phyloP scores from a whole-genome alignment of 2,888 invertebrate species.

The Crepidodera aurea region DNA sequence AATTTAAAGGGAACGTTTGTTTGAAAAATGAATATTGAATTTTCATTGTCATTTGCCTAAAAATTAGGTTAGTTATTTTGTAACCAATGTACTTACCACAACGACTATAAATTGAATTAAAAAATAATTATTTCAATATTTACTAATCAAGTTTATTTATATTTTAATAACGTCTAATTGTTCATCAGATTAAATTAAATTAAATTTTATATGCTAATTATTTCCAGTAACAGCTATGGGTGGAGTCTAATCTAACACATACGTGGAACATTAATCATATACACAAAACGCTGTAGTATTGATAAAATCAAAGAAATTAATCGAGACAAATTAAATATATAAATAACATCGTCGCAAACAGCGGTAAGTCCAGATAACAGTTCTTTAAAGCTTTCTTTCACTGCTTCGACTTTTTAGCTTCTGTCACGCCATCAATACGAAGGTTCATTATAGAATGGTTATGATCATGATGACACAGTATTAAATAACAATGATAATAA shows the following conservation, averaged over 20 bases:
- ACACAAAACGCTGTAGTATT: slow-evolving; percentile 3
- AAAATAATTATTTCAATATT: no score
- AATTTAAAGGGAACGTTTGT: no score
- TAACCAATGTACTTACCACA: no score
- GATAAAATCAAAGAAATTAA: slow-evolving; percentile 14
- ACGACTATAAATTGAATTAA: no score
- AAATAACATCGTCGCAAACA: slow-evolving; percentile 10
- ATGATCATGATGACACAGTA: not conserved
- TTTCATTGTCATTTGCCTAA: no score
- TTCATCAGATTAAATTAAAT: no score
- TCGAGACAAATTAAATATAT: slow-evolving; percentile 12
- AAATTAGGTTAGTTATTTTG: no score
- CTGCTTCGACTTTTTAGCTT: slow-evolving; percentile 1
- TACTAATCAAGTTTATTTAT: no score
- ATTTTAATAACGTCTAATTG: no score
- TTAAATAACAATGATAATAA: not conserved
- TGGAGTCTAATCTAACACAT: not conserved
- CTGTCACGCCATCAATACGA: not conserved
- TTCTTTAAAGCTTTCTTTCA: slow-evolving; percentile 8
- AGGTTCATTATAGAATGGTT: slow-evolving; percentile 2
- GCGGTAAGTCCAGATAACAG: slow-evolving; percentile 10
- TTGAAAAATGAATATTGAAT: no score
- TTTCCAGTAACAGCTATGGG: not conserved
- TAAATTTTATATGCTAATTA: not conserved
- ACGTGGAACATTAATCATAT: slow-evolving; percentile 4